Conservation (phyloP, 2,888 invertebrate species). For the Xylota segnis region DNA sequence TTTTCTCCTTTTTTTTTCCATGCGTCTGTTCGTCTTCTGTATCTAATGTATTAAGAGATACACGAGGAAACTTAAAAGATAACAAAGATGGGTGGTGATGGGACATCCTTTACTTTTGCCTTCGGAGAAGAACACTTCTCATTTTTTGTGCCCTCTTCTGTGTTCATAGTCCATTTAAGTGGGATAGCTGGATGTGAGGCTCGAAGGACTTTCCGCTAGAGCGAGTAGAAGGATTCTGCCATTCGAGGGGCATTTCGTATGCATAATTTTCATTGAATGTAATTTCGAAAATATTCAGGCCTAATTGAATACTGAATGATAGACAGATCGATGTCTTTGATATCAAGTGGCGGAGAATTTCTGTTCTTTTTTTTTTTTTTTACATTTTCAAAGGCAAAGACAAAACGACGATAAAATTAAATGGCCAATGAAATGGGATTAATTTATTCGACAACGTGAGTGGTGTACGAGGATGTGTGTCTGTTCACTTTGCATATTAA, state of each 20-base stretch:
- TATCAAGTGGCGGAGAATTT: slow-evolving; percentile 29
- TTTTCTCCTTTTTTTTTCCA: no score
- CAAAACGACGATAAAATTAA: slow-evolving; percentile 32
- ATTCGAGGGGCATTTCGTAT: slow-evolving; percentile 50
- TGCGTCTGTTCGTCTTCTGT: slow-evolving; percentile 17
- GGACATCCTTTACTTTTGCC: slow-evolving; percentile 37
- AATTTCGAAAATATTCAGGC: slow-evolving; percentile 53
- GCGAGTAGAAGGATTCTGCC: slow-evolving; percentile 37
- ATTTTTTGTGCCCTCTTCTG: slow-evolving; percentile 48
- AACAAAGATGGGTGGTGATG: slow-evolving; percentile 41
- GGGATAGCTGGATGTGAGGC: slow-evolving; percentile 3
- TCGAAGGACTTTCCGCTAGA: slow-evolving; percentile 53
- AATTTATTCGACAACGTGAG: slow-evolving; percentile 22
- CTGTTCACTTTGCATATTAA: slow-evolving; percentile 3
- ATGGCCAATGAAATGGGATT: slow-evolving; percentile 32
- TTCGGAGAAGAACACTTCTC: slow-evolving; percentile 15
- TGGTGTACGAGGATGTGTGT: no score
- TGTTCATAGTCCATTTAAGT: slow-evolving; percentile 45
- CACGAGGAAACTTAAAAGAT: slow-evolving; percentile 66
- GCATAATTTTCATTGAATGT: slow-evolving; percentile 53
- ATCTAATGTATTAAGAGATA: slow-evolving; percentile 70
- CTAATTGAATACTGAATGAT: slow-evolving; percentile 49
- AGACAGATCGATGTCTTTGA: slow-evolving; percentile 39
- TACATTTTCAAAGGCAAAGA: slow-evolving; percentile 2
- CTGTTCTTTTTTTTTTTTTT: not conserved